phyloP scores from a whole-genome alignment of 2,888 invertebrate species.

The Atrina japonica region DNA sequence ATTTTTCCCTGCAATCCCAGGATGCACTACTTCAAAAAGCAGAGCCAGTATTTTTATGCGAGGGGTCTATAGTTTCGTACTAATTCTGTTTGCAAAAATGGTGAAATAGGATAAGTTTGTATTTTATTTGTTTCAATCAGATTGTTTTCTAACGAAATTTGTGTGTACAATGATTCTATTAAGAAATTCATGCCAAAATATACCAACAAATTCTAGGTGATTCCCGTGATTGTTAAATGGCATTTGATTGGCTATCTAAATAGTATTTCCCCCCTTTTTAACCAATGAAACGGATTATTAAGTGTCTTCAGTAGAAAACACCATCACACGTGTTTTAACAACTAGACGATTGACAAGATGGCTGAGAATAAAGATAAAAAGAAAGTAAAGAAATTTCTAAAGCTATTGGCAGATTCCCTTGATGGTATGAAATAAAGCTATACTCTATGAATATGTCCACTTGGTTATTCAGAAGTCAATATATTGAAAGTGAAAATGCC shows the following conservation, averaged over 20 bases:
- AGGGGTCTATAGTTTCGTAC: conserved; percentile 43
- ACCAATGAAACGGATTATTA: conserved; percentile 45
- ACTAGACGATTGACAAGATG: conserved; percentile 9
- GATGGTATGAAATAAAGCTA: conserved; percentile 27
- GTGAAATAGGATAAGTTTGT: too few relatives aligned
- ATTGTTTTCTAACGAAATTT: background rate
- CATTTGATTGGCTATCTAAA: conserved; percentile 47
- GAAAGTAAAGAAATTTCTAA: conserved; percentile 49
- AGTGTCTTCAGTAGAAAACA: conserved; percentile 6
- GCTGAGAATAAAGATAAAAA: conserved; percentile 19
- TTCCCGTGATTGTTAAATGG: conserved; percentile 9
- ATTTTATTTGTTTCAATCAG: background rate
- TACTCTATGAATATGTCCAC: too few relatives aligned
- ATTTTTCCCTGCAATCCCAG: conserved; percentile 62
- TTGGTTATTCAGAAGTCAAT: too few relatives aligned
- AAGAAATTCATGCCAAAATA: conserved; percentile 10
- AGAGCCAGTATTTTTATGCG: conserved; percentile 35
- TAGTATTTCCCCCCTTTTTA: conserved; percentile 34
- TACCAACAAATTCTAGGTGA: background rate
- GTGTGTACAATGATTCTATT: background rate
- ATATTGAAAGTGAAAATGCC: too few relatives aligned
- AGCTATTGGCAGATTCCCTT: conserved; percentile 28
- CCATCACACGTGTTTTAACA: conserved; percentile 14
- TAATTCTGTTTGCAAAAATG: background rate
- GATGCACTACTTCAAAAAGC: conserved; percentile 51